Base-by-base conservation (phyloP, 2,113 vertebrate genomes). In the Pitta sordida region DNA sequence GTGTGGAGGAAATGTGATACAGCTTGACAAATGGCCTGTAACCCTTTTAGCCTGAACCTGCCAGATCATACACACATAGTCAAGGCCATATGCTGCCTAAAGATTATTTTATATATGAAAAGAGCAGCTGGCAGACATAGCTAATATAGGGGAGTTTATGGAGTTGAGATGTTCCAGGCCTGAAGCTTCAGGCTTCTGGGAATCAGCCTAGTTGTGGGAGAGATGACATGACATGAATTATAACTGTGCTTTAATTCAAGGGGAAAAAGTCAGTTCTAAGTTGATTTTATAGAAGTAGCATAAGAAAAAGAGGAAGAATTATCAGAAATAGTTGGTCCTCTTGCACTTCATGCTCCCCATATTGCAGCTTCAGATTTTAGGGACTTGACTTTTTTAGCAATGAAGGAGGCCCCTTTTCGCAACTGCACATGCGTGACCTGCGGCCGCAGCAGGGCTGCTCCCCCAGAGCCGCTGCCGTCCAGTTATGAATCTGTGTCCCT, bases 1-100 rank as follows among this genome's bases (percentile, higher is more conserved):
- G 96, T 2, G 96, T 97, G 96, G 96, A 95, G 97, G 97, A 97
- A 97, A 96, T 94, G 96, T 93, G 96, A 95, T 94, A 91, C 41
- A 20, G 91, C 90, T 92, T 97, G 96, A 97, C 96, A 96, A 96
- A 96, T 95, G 94, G 90, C 88, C 88, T 94, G 92, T 74, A 93
- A 92, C 96, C 81, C 90, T 93, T 94, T 92, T 95, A 95, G 94
- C 68, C 92, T 92, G 62, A 87, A 94, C 89, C 91, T 93, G 90
- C 91, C 86, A 88, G 76, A 82, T 86, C 56, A 24, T 94, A 94
- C 91, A 86, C 8, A 3, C 94, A 59, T 69, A 82, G 91, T 84
- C 90, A 86, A 93, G 94, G 93, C 93, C 95, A 93, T 93, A 89
- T 96, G 94, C 85, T 85, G 85, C 94, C 76, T 94, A 69, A 90